These are phyloP conservation scores for Sarcoramphus papa DNA, from an alignment of 2,797 vertebrate species.

Conservation along the genomic window DNA sequence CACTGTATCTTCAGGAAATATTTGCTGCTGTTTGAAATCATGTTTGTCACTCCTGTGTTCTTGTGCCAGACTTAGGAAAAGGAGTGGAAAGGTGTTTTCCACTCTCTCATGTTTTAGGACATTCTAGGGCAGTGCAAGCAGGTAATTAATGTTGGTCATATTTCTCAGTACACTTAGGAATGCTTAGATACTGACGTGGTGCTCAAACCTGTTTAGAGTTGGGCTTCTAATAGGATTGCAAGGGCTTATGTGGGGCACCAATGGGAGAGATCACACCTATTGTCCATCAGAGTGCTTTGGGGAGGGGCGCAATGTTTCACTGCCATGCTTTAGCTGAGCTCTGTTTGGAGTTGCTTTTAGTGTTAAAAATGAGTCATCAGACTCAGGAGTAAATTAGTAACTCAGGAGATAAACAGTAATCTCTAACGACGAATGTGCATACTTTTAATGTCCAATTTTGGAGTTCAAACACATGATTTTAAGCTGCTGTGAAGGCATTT, in stretches of 20 bases:
- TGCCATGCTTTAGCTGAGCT: neutral
- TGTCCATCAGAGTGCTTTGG: neutral
- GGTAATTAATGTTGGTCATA: neutral
- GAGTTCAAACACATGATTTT: neutral
- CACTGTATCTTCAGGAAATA: neutral
- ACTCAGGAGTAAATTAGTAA: neutral
- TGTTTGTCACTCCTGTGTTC: accelerated
- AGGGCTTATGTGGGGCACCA: neutral
- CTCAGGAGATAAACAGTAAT: neutral
- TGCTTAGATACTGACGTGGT: neutral
- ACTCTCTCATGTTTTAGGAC: neutral
- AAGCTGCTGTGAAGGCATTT: neutral
- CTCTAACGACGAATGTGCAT: neutral
- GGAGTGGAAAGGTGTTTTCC: neutral
- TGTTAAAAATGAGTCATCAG: neutral
- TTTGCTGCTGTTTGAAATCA: neutral
- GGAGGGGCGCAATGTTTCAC: neutral
- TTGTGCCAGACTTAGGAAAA: neutral
- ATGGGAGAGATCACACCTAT: neutral
- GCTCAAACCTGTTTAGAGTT: neutral
- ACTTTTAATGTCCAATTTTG: neutral
- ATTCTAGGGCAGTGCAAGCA: neutral
- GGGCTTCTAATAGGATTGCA: neutral
- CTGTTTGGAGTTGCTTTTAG: neutral
- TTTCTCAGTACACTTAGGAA: neutral